Conservation (phyloP, 2,113 vertebrate genomes). For the Vimba vimba region DNA sequence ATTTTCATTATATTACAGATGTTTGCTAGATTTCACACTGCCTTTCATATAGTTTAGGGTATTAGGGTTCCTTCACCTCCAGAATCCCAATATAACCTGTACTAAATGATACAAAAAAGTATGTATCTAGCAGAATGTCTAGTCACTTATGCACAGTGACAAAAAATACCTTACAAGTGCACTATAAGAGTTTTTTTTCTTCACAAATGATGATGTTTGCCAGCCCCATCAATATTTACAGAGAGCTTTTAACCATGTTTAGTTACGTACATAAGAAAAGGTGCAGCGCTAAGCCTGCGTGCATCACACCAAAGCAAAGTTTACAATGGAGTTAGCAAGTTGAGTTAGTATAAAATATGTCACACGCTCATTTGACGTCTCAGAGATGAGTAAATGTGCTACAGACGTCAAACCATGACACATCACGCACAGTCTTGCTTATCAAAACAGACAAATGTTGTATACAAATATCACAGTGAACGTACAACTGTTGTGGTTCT, state of each 20-base stretch:
- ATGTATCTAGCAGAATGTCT: not conserved
- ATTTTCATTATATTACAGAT: not conserved
- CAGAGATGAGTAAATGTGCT: not conserved
- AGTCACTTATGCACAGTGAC: not conserved
- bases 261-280: not conserved
- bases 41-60: not conserved
- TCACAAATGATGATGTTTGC: not conserved
- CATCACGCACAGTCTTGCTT: not conserved
- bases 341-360: not conserved
- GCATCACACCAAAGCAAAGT: constrained; percentile 4
- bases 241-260: not conserved
- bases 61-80: not conserved
- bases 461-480: not conserved
- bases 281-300: not conserved
- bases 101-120: not conserved
- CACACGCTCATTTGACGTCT: constrained; percentile 9
- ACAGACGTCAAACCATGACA: not conserved
- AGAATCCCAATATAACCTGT: not conserved
- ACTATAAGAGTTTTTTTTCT: not conserved
- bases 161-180: not conserved
- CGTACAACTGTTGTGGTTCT: not conserved
- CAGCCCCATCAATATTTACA: not conserved
- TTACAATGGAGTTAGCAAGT: not conserved
- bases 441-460: not conserved
- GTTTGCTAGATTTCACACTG: not conserved